Base-by-base conservation (phyloP, 2,797 vertebrate genomes). In the Rhinogobio ventralis region DNA sequence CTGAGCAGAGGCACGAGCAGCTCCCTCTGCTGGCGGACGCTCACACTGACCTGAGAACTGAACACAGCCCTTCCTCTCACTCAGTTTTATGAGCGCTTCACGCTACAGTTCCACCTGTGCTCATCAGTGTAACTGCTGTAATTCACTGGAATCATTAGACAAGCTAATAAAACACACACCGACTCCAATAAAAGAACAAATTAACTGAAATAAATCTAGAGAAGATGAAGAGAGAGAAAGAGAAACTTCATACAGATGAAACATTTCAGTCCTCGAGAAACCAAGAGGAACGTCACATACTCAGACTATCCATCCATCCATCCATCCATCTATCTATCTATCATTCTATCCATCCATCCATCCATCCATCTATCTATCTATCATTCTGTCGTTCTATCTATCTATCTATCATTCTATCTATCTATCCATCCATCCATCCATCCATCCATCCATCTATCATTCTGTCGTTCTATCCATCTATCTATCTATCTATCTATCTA, bases 381-480 rank as follows among this genome's bases (percentile, higher is more conserved):
- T 62, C 60, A 0, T 0, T 15, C 60, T 0, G 1, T 28, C 53
- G 0, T 0, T 15, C 60, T 0, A 1, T 62, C 60, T 0, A 10
- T 36, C 28, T 0, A 14, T 64, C 60, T 0, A 5, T 39, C 17
- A n/a, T n/a, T 13, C n/a, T 0, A 13, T 25, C 20, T 0, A 13
- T 60, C 10, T 1, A 60, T 60, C 57, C 4, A 60, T 60, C 23
- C 3, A 60, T 25, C 51, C 1, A 53, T 53, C 8, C 1, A 25
- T 60, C 9, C 5, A 53, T 53, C 51, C 17, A 5, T 20, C 51
- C 5, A n/a, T 57, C 55, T 6, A 23, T 9, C 53, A 0, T 9
- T 23, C 25, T 6, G 14, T 4, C 4, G 0, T 7, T 55, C 53
- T 3, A 3, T 9, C 20, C 7, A 8, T 55, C 7, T 7, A 9